A percentile compares a stretch with the other conserved stretches of the same genome.
Evolutionary conservation across 1,140 invertebrate species (phyloP).

Genomic region (Pseudachorutes palmiensis): DNA sequence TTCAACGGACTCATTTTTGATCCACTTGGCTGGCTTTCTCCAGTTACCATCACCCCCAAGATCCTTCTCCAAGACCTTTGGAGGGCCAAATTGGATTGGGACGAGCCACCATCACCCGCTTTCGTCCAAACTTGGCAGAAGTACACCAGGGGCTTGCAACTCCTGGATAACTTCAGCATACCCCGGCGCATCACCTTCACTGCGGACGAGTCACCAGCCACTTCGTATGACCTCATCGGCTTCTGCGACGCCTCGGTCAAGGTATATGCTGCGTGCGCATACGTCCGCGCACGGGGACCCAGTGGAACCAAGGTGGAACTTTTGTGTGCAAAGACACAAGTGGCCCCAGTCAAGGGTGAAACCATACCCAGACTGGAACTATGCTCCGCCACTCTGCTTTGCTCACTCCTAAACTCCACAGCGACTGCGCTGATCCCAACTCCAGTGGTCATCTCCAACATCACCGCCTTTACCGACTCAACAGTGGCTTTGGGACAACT

Average conservation of each 20-base stretch:
- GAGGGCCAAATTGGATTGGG: conserved; percentile 40
- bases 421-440: background rate
- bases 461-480: conserved; percentile 40
- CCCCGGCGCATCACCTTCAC: background rate
- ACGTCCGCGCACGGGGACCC: conserved; percentile 10
- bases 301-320: conserved; percentile 20
- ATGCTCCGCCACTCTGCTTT: conserved; percentile 38
- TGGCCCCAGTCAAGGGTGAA: conserved; percentile 33
- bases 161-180: background rate
- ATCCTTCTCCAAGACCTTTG: conserved; percentile 41
- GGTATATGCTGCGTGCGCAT: conserved; percentile 13
- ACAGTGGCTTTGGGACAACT: conserved; percentile 41
- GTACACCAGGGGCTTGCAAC: conserved; percentile 1
- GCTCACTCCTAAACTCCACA: conserved; percentile 6
- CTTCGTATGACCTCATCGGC: background rate
- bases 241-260: conserved; percentile 19
- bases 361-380: conserved; percentile 39
- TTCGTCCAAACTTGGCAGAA: conserved; percentile 34
- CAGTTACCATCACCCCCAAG: conserved; percentile 19
- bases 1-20: conserved; percentile 27
- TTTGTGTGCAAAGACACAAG: conserved; percentile 36
- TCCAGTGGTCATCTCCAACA: background rate
- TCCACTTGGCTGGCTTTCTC: background rate
- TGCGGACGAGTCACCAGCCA: background rate
- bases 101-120: conserved; percentile 38